A percentile compares a stretch with the other conserved stretches of the same genome.
These are phyloP conservation scores for Ictalurus punctatus DNA, from an alignment of 2,113 vertebrate species.

Conservation along the genomic window DNA sequence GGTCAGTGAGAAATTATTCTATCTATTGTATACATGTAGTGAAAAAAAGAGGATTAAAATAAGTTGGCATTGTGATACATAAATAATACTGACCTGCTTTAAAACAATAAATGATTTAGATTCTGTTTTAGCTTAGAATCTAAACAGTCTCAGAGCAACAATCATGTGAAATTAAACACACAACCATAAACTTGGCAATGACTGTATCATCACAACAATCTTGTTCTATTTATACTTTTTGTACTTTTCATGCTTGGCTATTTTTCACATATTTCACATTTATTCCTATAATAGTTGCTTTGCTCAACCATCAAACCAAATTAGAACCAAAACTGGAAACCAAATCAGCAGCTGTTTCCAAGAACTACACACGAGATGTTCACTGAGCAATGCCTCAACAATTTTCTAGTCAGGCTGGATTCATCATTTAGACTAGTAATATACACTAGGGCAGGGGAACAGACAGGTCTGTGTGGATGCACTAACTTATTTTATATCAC, in stretches of 20 bases:
- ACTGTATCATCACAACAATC: neutral
- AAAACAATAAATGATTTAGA: neutral
- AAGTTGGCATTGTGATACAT: neutral
- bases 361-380: neutral
- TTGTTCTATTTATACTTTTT: neutral
- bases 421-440: neutral
- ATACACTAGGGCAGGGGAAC: neutral
- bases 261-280: slow-evolving; percentile 16
- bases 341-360: neutral
- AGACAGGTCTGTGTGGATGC: neutral
- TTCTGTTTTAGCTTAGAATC: neutral
- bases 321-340: neutral
- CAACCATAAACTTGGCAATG: neutral
- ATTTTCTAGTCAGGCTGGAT: neutral
- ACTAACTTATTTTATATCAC: neutral
- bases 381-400: neutral
- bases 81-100: neutral
- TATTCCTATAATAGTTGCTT: neutral
- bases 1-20: neutral
- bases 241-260: neutral
- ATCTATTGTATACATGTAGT: neutral
- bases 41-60: neutral
- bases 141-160: neutral
- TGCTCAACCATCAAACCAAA: slow-evolving; percentile 17
- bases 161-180: slow-evolving; percentile 4